Conservation (phyloP, 2,797 vertebrate genomes). For the Semaprochilodus insignis region DNA sequence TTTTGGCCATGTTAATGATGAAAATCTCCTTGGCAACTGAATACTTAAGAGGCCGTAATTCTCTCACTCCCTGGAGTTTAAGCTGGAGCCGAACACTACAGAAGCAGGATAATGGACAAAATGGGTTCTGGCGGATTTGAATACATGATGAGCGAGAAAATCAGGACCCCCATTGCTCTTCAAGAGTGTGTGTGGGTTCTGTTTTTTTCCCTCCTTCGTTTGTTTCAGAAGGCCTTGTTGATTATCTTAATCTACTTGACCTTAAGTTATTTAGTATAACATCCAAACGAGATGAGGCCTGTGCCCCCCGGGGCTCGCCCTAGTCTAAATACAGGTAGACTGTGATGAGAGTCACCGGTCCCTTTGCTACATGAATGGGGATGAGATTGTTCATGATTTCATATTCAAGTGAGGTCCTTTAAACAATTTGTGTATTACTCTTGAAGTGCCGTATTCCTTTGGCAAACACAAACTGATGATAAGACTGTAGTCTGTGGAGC, state of each 20-base stretch:
- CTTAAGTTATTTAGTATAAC: constrained; percentile 64
- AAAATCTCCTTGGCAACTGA: constrained; percentile 60
- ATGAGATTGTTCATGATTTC: constrained; percentile 61
- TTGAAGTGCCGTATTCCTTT: constrained; percentile 52
- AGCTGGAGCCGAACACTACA: constrained; percentile 49
- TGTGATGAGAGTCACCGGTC: constrained; percentile 45
- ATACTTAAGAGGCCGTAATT: constrained; percentile 56
- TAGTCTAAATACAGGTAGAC: constrained; percentile 55
- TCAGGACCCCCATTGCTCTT: constrained; percentile 62
- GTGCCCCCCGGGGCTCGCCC: constrained; percentile 54
- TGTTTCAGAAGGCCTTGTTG: constrained; percentile 62
- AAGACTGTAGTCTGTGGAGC: constrained; percentile 23
- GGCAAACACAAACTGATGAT: constrained; percentile 50
- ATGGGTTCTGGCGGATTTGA: constrained; percentile 64
- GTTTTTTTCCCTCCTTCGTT: constrained; percentile 44
- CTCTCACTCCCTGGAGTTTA: constrained; percentile 63
- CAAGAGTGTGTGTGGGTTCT: constrained; percentile 41
- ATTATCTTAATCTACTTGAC: constrained; percentile 69
- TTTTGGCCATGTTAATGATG: constrained; percentile 52
- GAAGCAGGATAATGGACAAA: constrained; percentile 60
- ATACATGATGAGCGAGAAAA: constrained; percentile 63
- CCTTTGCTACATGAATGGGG: constrained; percentile 56
- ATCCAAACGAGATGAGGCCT: constrained; percentile 55
- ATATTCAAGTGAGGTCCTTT: constrained; percentile 60
- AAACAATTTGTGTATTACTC: constrained; percentile 57